Evolutionary conservation across 2,797 vertebrate genomes (phyloP), one percentile per base, ranked within the genome.

Genomic region (Lithobates pipiens): DNA sequence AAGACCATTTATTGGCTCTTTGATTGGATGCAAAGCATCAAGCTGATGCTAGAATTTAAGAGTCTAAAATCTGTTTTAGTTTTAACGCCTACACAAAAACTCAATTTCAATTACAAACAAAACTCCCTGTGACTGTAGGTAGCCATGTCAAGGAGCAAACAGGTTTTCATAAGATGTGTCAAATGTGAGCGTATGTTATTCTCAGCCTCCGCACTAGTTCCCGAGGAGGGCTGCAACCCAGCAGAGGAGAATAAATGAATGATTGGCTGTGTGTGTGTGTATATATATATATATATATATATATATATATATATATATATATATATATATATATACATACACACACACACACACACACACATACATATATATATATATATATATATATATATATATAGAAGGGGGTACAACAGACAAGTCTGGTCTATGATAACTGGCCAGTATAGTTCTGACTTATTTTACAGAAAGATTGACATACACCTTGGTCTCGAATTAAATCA

Each of bases 81-180:
- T 39, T 68, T 18, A 74, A 84, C 71, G 80, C 86, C 86, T 87
- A 75, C 81, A 80, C 76, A 32, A 75, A 84, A 76, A 87, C 76
- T 87, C 81, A 83, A 42, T 73, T 70, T 80, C 71, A 80, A 87
- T 80, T 84, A 79, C 70, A 70, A 61, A 71, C 71, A 79, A 44
- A 76, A 83, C 69, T 82, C 75, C 77, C 68, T 74, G 85, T 68
- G 85, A 77, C 85, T 77, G 68, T 87, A 70, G 83, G 85, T 83
- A 87, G 80, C 85, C 85, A 82, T 87, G 86, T 83, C 81, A 87
- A 61, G 27, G 71, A 87, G 86, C 70, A 84, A 84, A 80, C 16
- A 69, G 70, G 29, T 32, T 83, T 79, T 86, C 69, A 83, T 63
- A 80, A 79, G 70, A 44, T 18, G 61, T 16, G 82, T 83, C 76